Base-by-base conservation (phyloP, 2,888 invertebrate species). In the Callyntrura guangdongensis region DNA sequence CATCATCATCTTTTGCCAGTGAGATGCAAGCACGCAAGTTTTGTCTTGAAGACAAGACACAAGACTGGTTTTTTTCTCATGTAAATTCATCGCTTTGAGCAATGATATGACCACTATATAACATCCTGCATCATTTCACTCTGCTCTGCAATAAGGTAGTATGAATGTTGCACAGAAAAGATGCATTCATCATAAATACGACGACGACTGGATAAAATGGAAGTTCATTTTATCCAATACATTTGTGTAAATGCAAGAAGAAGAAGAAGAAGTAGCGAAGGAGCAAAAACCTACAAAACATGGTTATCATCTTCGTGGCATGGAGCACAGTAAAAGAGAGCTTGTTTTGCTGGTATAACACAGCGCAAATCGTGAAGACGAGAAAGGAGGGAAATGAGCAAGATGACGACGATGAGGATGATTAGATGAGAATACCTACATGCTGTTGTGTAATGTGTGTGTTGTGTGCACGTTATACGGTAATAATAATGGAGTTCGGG, bases 31-130 rank as follows among this genome's bases (percentile, higher is more conserved):
- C 25, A 49, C n/a, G 14, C 77, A 77, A 25, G 77, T n/a, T 77
- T 22, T 25, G 2, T 4, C 14, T 25, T n/a, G 5, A 59, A 36
- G 56, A 59, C 59, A 81, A 59, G 56, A 81, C 14, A 27, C 27
- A 89, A 84, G 83, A 89, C 89, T 72, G 83, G 89, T 88, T 89
- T 89, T 72, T 88, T 81, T 83, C 83, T 83, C 89, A 89, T 89
- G 89, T 89, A 84, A 89, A 89, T 89, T 83, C 89, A 89, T 89
- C 22, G 72, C 89, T 89, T n/a, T 77, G 36, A 84, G 89, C 89
- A 47, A 82, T 89, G 25, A 84, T 83, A 84, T 47, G 25, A n/a
- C 25, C 49, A 53, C 12, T 49, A 67, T 27, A 64, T 67, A 49
- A 36, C 61, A 79, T 9, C n/a, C n/a, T n/a, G n/a, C n/a, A n/a